phyloP scores from a whole-genome alignment of 2,888 invertebrate species.

The Steromphala cineraria region DNA sequence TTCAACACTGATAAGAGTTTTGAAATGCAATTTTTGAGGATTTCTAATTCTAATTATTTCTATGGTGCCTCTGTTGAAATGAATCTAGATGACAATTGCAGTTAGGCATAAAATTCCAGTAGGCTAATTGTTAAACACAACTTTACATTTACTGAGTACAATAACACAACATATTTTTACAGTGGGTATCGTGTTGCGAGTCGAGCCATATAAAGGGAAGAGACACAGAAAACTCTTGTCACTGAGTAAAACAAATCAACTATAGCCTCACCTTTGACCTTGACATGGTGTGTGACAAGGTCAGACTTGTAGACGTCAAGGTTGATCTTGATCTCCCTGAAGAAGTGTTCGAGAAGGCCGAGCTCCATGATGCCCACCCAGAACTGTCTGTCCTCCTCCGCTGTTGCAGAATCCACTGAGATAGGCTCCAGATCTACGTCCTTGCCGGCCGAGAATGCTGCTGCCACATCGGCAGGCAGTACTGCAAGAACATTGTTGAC shows the following conservation, averaged over 20 bases:
- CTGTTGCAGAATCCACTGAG: background rate
- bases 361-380: conserved; percentile 66
- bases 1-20: too few relatives aligned
- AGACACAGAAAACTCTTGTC: too few relatives aligned
- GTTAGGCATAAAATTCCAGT: too few relatives aligned
- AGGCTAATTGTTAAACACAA: too few relatives aligned
- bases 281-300: conserved; percentile 55
- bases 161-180: too few relatives aligned
- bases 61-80: too few relatives aligned
- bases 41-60: too few relatives aligned
- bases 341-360: conserved; percentile 64
- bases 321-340: conserved; percentile 63
- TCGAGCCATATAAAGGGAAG: too few relatives aligned
- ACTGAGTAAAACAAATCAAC: background rate
- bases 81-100: too few relatives aligned
- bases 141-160: too few relatives aligned
- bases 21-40: too few relatives aligned
- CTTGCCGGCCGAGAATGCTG: background rate
- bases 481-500: background rate
- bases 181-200: too few relatives aligned
- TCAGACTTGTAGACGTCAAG: conserved; percentile 53
- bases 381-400: conserved; percentile 57
- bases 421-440: background rate
- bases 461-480: background rate
- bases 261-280: conserved; percentile 44